Evolutionary conservation across 2,113 vertebrate genomes (phyloP), one percentile per base, ranked within the genome.

Genomic region (Otocyon megalotis): DNA sequence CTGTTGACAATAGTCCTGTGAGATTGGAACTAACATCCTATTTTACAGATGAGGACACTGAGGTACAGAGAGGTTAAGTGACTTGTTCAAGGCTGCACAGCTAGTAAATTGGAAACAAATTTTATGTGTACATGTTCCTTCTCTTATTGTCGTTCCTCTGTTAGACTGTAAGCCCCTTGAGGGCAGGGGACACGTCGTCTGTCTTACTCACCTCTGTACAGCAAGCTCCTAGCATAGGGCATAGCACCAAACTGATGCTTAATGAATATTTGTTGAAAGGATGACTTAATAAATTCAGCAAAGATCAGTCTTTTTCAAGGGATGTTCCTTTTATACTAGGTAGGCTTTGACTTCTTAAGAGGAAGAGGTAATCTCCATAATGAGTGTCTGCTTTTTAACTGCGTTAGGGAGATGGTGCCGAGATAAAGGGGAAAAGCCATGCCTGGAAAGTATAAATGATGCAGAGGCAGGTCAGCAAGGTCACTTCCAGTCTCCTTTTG

Each of bases 401-500:
- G 1, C 7, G 26, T 43, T 24, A 22, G 0, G 6, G 35, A 37
- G 62, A 12, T 13, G 26, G 8, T 20, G 24, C 50, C 26, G 16
- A 5, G 50, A 43, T n/a, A 32, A 30, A 35, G 53, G 35, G 28
- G 35, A 69, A 43, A 13, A 4, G 15, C 16, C 6, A 4, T 13
- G 28, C 30, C 19, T n/a, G 28, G 28, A 30, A n/a, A 19, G 30
- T 19, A 3, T 12, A 14, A 60, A 12, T 20, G 24, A 5, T 2
- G 3, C 11, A 17, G 20, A 16, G 2, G 13, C 14, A 14, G 53
- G 50, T 16, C 54, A 35, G 19, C 11, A 14, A 60, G 28, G 15
- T 28, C 8, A 0, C 0, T 19, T n/a, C 22, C 5, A n/a, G 28
- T 35, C 20, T 50, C 53, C 65, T 65, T 48, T 26, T 0, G 8